Percentiles rank a stretch among this genome's conserved stretches.
Conservation (phyloP, 35 echinoderm and acorn worm genomes). For the Diadema setosum region DNA sequence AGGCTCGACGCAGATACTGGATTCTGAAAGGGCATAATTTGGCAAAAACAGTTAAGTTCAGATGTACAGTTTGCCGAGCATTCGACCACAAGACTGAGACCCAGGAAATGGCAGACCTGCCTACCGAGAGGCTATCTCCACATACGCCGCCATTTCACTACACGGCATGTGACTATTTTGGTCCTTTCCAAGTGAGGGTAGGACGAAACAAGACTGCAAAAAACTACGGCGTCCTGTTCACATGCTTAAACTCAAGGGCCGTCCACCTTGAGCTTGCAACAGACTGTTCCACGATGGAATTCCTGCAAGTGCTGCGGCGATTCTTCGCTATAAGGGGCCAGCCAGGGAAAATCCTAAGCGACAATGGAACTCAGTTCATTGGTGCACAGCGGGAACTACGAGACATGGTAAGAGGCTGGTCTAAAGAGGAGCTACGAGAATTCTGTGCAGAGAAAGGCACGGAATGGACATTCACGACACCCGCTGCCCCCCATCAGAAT, state of each 20-base stretch:
- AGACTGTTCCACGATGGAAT: too few relatives aligned
- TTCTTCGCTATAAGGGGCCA: conserved; percentile 33
- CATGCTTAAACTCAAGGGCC: conserved; percentile 68
- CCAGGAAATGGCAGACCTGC: conserved; percentile 43
- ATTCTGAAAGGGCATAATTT: conserved; percentile 27
- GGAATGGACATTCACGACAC: conserved; percentile 57
- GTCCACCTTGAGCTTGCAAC: conserved; percentile 50
- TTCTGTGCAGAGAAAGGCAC: conserved; percentile 52
- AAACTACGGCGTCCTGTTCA: conserved; percentile 64
- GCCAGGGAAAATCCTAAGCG: conserved; percentile 29
- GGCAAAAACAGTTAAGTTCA: conserved; percentile 39
- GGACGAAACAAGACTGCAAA: conserved; percentile 48
- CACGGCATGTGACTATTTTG: conserved; percentile 87
- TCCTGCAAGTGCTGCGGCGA: too few relatives aligned
- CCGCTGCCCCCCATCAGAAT: conserved; percentile 46
- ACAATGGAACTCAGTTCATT: conserved; percentile 54
- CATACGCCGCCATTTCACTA: conserved; percentile 57
- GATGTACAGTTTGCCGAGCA: conserved; percentile 51
- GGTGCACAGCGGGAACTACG: conserved; percentile 57
- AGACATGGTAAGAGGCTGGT: conserved; percentile 49
- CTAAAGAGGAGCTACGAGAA: conserved; percentile 26
- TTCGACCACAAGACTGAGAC: not conserved
- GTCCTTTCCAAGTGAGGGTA: conserved; percentile 37
- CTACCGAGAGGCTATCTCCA: conserved; percentile 19
- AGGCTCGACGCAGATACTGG: conserved; percentile 47